phyloP scores from a whole-genome alignment of 2,888 invertebrate species.

The Lathronympha strigana region DNA sequence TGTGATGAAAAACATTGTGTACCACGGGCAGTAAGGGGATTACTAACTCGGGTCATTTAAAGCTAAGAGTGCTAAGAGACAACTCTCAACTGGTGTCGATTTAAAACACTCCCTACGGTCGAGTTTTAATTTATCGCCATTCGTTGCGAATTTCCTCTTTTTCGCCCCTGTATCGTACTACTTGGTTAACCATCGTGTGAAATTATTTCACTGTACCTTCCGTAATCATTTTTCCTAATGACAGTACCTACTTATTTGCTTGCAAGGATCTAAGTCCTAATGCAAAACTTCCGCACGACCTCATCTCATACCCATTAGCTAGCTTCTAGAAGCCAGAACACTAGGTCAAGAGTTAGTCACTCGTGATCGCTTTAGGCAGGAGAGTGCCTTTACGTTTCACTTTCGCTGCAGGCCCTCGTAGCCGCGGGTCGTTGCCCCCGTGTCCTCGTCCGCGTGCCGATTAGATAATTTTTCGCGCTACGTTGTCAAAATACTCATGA shows the following conservation, averaged over 20 bases:
- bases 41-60: no score
- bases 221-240: no score
- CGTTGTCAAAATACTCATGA: constrained; percentile 84
- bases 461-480: constrained; percentile 82
- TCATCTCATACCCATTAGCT: constrained; percentile 4
- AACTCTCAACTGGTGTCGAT: no score
- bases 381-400: constrained; percentile 71
- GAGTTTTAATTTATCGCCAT: no score
- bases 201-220: no score
- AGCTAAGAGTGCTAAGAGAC: no score
- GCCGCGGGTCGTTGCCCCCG: constrained; percentile 66
- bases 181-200: no score
- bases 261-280: not conserved
- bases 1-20: no score
- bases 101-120: no score
- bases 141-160: no score
- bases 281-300: not conserved
- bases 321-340: constrained; percentile 9
- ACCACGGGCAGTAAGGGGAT: no score
- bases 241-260: not conserved
- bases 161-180: no score
- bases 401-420: constrained; percentile 70
- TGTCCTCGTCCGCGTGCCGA: constrained; percentile 82
- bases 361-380: constrained; percentile 17
- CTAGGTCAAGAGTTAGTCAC: constrained; percentile 25